These are phyloP conservation scores for Chromoteleia sp. DNA, from an alignment of 2,888 invertebrate genomes.

Conservation along the genomic window DNA sequence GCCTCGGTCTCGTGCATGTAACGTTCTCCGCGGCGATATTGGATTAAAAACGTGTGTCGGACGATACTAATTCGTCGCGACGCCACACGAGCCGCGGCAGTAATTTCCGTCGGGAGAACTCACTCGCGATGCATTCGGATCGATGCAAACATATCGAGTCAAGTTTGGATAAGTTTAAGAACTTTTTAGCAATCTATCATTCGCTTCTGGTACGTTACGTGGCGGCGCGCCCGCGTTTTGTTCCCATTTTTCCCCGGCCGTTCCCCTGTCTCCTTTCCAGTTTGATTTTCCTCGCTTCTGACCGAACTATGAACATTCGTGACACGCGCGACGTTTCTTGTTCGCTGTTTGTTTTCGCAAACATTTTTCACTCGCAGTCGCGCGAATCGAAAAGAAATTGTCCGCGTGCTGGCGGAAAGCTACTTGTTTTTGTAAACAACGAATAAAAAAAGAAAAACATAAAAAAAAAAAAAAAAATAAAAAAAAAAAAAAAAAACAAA, in stretches of 20 bases:
- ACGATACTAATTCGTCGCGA: constrained; percentile 56
- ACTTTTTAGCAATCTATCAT: constrained; percentile 61
- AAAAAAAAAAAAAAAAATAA: background rate
- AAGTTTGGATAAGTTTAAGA: constrained; percentile 23
- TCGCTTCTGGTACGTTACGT: constrained; percentile 36
- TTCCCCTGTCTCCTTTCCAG: background rate
- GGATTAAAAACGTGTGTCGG: constrained; percentile 66
- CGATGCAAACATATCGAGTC: constrained; percentile 62
- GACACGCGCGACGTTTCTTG: constrained; percentile 46
- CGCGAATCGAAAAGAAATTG: constrained; percentile 11
- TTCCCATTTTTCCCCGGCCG: constrained; percentile 22
- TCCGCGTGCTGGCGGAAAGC: constrained; percentile 4
- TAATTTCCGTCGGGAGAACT: constrained; percentile 61
- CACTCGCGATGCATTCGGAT: constrained; percentile 28
- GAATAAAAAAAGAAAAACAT: background rate
- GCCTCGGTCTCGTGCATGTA: constrained; percentile 42
- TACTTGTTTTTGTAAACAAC: background rate
- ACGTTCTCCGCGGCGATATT: constrained; percentile 44
- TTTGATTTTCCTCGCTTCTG: constrained; percentile 29
- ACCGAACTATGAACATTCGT: constrained; percentile 48
- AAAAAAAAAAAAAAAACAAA: background rate
- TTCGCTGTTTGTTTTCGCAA: constrained; percentile 48
- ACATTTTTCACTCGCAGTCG: constrained; percentile 36
- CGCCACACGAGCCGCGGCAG: constrained; percentile 52
- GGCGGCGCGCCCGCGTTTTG: constrained; percentile 20